phyloP scores from a whole-genome alignment of 2,113 vertebrate species.

The Microcebus murinus region DNA sequence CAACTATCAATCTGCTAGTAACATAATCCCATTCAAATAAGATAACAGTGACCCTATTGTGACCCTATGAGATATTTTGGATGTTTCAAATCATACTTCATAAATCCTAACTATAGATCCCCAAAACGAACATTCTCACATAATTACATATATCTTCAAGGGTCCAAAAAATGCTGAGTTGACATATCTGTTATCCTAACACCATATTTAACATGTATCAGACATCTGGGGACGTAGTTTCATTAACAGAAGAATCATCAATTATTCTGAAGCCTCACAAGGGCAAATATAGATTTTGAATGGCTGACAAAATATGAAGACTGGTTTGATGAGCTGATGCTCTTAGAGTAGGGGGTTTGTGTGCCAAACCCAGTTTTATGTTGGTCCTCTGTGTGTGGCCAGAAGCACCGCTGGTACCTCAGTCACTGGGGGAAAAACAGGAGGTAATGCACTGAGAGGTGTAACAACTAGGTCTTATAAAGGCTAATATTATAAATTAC shows the following conservation, averaged over 20 bases:
- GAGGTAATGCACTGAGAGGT: background rate
- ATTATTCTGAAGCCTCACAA: slow-evolving; percentile 49
- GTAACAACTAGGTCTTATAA: background rate
- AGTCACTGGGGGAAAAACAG: background rate
- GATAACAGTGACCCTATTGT: background rate
- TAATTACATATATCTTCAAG: background rate
- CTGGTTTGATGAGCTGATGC: background rate
- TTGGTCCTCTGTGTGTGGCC: background rate
- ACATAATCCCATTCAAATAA: slow-evolving; percentile 24
- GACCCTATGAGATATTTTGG: background rate
- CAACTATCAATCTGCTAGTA: background rate
- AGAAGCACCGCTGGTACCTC: background rate
- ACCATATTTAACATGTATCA: background rate
- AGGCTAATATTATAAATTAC: background rate
- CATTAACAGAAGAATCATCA: background rate
- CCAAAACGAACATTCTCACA: slow-evolving; percentile 26
- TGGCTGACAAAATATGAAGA: slow-evolving; percentile 36
- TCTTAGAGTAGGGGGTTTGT: background rate
- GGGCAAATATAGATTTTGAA: background rate
- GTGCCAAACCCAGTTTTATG: background rate
- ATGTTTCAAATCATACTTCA: background rate
- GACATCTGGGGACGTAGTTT: background rate
- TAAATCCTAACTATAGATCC: background rate
- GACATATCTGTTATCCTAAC: slow-evolving; percentile 28
- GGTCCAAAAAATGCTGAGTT: background rate